Base-by-base conservation (phyloP, 2,888 invertebrate species). In the Odontothrips loti region DNA sequence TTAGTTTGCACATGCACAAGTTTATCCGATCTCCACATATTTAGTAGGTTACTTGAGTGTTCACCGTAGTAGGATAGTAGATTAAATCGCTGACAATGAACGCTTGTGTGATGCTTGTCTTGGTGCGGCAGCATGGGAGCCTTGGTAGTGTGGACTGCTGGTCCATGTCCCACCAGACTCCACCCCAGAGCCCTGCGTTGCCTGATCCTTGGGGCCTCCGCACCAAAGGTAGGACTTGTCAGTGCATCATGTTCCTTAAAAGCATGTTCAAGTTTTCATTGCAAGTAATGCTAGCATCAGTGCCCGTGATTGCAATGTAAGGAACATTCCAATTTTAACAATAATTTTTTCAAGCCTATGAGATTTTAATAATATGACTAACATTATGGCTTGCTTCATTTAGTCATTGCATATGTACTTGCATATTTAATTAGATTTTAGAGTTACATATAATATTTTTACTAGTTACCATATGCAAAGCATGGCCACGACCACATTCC, bases 101-200 rank as follows among this genome's bases (percentile, higher is more conserved):
- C 23, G 68, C 68, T 75, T 75, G 68, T 75, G 68, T 75, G 68
- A 75, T 75, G 68, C 68, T 75, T 75, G 68, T 75, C 68, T 27
- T 75, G 68, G 68, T 27, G 68, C 68, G 68, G 68, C 68, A 75
- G 68, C 68, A 75, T 75, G 68, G 68, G n/a, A 75, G 68, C 68
- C 23, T 75, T 75, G 68, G 68, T 75, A 75, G 68, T 27, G 27
- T 75, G 68, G 68, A 75, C 68, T 27, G 68, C 68, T 75, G 68
- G 68, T 75, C 34, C 34, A 43, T 43, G 34, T 6, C 68, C 68
- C 68, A 75, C 68, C 68, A 75, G 23, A 75, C 68, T 27, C 27
- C 68, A 75, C 68, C 68, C 4, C 68, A 75, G 68, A 75, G 23
- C 68, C 27, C 68, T 27, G 68, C 68, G 23, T 75, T 75, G 68